A percentile compares a stretch with the other conserved stretches of the same genome.
Conservation (phyloP, 2,888 invertebrate species). For the Mimas tiliae region DNA sequence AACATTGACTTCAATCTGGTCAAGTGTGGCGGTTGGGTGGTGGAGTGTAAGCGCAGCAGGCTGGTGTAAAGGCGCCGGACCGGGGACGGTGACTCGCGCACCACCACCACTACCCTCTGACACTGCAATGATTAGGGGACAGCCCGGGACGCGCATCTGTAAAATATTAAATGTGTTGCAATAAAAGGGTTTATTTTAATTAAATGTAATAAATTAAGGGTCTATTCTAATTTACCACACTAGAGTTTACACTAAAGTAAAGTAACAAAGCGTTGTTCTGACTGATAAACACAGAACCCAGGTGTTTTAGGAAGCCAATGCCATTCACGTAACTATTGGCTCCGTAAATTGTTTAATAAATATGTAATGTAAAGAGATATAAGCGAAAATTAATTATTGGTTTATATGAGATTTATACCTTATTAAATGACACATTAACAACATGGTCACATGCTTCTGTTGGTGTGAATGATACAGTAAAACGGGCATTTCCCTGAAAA, state of each 20-base stretch:
- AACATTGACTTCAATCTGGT: slow-evolving; percentile 98
- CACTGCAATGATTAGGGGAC: slow-evolving; percentile 95
- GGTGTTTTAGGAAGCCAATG: no score
- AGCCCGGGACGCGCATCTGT: slow-evolving; percentile 90
- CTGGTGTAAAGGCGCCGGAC: slow-evolving; percentile 89
- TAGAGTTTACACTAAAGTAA: no score
- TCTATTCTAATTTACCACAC: no score
- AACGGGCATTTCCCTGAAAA: slow-evolving; percentile 86
- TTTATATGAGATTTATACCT: slow-evolving; percentile 78
- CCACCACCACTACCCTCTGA: slow-evolving; percentile 84
- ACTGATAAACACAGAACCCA: no score
- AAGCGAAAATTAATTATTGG: no score
- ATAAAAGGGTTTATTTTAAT: background rate
- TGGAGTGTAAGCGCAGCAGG: slow-evolving; percentile 89
- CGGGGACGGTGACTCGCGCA: slow-evolving; percentile 89
- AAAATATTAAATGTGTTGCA: slow-evolving; percentile 19
- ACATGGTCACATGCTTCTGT: slow-evolving; percentile 97
- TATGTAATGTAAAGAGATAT: no score
- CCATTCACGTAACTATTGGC: no score
- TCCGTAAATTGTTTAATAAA: no score
- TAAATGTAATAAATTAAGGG: background rate
- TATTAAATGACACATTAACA: slow-evolving; percentile 99
- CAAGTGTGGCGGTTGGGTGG: slow-evolving; percentile 94
- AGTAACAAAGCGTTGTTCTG: no score
- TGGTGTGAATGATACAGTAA: slow-evolving; percentile 98